These are phyloP conservation scores for Syngnathoides biaculeatus DNA, from an alignment of 2,113 vertebrate genomes.

Conservation along the genomic window DNA sequence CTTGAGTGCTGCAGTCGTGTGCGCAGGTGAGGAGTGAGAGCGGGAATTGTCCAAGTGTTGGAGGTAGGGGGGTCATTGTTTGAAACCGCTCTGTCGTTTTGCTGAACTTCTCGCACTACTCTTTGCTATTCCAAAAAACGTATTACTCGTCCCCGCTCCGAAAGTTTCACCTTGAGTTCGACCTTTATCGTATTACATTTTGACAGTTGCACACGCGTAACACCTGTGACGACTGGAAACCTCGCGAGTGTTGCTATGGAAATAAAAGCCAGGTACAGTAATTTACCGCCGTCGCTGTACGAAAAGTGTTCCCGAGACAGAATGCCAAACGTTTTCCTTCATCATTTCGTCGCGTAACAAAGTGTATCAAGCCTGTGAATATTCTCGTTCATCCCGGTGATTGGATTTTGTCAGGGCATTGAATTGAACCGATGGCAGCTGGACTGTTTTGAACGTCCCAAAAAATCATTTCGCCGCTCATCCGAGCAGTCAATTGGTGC, in stretches of 20 bases:
- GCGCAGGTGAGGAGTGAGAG: neutral
- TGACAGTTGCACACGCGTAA: neutral
- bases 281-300: neutral
- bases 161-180: neutral
- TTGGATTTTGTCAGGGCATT: neutral
- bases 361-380: constrained; percentile 33
- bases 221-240: neutral
- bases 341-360: constrained; percentile 60
- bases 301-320: neutral
- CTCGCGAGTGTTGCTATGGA: neutral
- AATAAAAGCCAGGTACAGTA: neutral
- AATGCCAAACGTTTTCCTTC: constrained; percentile 1
- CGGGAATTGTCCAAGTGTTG: neutral
- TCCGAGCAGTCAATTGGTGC: neutral
- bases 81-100: neutral
- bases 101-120: neutral
- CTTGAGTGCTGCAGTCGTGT: constrained; percentile 6
- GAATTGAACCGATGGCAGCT: neutral
- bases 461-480: neutral
- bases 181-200: neutral
- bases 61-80: constrained; percentile 43
- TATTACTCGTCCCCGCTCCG: neutral
- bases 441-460: neutral
- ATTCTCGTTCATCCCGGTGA: neutral
- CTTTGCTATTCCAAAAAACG: neutral